Evolutionary conservation across 2,888 invertebrate genomes (phyloP), one percentile per base, ranked within the genome.

Genomic region (Synanthedon tipuliformis): DNA sequence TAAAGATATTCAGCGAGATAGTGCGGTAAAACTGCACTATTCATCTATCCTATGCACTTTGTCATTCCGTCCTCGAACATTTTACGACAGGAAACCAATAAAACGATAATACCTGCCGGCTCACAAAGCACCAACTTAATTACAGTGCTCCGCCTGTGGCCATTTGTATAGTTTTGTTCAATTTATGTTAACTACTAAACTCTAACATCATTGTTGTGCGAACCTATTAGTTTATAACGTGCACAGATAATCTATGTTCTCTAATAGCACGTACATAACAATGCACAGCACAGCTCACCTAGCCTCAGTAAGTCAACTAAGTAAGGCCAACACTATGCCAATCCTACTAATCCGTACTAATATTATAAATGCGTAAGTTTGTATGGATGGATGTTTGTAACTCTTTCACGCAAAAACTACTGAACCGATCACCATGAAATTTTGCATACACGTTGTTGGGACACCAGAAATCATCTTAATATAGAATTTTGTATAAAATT

Each of bases 61-160:
- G 75, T 74, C 63, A 61, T 52, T 56, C 34, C 63, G 78, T 69
- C 85, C 84, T 83, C 75, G 74, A 56, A 55, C 64, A 69, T 72
- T 85, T 84, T 82, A 84, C 75, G 81, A 80, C 83, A 73, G 83
- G 81, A 81, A 84, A 83, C 81, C 71, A 71, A 75, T 83, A 81
- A 83, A 83, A 79, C 71, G 72, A 80, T 82, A 75, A 74, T 79
- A 75, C 78, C 71, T 77, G 75, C 73, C 73, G 73, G 65, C 68
- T 69, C 68, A 78, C 78, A 79, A 81, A 78, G 77, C 69, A 63
- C 65, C 68, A 71, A 68, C 71, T 66, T 84, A 82, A 84, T 76
- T 77, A 71, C 61, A 56, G 41, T 18, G 50, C 51, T 54, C 54
- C 52, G 55, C 54, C 49, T 41, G 41, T 13, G 51, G 23, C 45